Conservation (phyloP, 64 coral and sea anemone species). For the Montipora sp. region DNA sequence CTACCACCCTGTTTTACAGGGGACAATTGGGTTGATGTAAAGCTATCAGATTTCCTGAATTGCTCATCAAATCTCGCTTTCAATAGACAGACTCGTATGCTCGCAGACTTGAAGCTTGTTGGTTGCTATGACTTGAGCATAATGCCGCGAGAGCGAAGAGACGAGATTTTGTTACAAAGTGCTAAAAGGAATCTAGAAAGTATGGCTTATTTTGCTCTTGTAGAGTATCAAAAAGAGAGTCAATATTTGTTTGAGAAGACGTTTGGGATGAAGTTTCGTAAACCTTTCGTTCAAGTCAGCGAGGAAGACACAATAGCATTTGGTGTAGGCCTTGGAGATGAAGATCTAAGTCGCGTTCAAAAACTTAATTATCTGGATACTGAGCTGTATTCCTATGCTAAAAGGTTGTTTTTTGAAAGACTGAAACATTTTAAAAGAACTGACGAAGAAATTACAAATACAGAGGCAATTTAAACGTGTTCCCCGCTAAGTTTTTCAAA, state of each 20-base stretch:
- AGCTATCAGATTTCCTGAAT: conserved; percentile 60
- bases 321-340: background rate
- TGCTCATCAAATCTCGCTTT: conserved; percentile 92
- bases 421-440: conserved; percentile 66
- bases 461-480: background rate
- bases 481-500: background rate
- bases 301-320: conserved; percentile 50
- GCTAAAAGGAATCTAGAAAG: conserved; percentile 81
- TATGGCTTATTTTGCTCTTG: conserved; percentile 96
- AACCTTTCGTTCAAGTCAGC: conserved; percentile 66
- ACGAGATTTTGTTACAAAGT: conserved; percentile 81
- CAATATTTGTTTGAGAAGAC: conserved; percentile 98
- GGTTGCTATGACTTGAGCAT: conserved; percentile 78
- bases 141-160: conserved; percentile 48
- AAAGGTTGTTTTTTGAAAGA: conserved; percentile 75
- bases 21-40: conserved; percentile 81
- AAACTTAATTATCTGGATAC: conserved; percentile 64
- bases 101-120: conserved; percentile 84
- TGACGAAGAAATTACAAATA: background rate
- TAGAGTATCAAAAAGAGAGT: conserved; percentile 93
- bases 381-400: conserved; percentile 64
- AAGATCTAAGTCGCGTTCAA: conserved; percentile 26
- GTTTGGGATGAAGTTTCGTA: conserved; percentile 83
- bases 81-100: conserved; percentile 95
- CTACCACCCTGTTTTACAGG: conserved; percentile 85